These are phyloP conservation scores for Nycteola revayana DNA, from an alignment of 2,888 invertebrate genomes.

Conservation along the genomic window DNA sequence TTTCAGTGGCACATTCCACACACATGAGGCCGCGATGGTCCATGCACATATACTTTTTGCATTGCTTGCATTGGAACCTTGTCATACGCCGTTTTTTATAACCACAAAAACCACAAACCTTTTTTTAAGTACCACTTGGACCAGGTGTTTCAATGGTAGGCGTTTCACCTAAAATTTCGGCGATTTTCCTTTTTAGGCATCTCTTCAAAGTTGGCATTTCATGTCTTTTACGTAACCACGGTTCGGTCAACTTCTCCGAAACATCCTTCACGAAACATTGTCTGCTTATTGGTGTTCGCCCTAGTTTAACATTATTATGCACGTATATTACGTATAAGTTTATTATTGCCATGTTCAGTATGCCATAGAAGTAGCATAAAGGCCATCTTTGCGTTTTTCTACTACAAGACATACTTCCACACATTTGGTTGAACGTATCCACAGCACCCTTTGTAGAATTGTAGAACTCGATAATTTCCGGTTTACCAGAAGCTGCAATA, in stretches of 20 bases:
- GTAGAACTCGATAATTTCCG: slow-evolving; percentile 17
- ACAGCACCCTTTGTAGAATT: slow-evolving; percentile 21
- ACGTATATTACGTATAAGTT: slow-evolving; percentile 20
- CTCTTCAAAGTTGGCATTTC: slow-evolving; percentile 14
- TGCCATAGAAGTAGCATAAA: slow-evolving; percentile 21
- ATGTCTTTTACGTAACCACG: slow-evolving; percentile 12
- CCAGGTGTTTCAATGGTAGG: slow-evolving; percentile 8
- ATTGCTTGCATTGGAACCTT: slow-evolving; percentile 9
- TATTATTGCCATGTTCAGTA: slow-evolving; percentile 17
- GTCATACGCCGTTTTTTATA: slow-evolving; percentile 13
- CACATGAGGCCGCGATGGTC: slow-evolving; percentile 6
- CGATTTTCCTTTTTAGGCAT: slow-evolving; percentile 15
- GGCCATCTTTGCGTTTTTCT: slow-evolving; percentile 23
- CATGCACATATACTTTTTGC: slow-evolving; percentile 8
- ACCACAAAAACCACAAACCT: slow-evolving; percentile 8
- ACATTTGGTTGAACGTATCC: slow-evolving; percentile 24
- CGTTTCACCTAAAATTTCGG: slow-evolving; percentile 12
- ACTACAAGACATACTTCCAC: slow-evolving; percentile 16
- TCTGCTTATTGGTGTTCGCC: slow-evolving; percentile 7
- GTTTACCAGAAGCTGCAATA: slow-evolving; percentile 5
- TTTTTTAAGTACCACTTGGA: slow-evolving; percentile 8
- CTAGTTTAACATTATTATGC: slow-evolving; percentile 10
- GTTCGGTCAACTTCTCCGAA: slow-evolving; percentile 12
- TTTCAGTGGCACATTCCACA: slow-evolving; percentile 3
- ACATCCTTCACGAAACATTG: slow-evolving; percentile 8